Evolutionary conservation across 2,113 vertebrate species (phyloP), one percentile per base, ranked within the genome.

Genomic region (Tenrec ecaudatus): DNA sequence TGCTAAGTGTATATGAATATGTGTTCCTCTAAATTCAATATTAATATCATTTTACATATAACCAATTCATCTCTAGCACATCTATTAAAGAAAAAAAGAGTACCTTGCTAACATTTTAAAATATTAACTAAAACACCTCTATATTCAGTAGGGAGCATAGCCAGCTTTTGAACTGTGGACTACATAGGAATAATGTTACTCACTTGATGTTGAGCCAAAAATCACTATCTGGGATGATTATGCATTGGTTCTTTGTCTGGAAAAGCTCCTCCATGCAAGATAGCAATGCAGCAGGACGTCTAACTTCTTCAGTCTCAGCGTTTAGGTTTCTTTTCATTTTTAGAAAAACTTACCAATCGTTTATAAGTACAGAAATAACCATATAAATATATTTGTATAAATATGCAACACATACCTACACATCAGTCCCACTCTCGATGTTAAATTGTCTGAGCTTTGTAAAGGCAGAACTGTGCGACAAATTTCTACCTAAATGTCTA

Each of bases 171-270:
- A 88, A 58, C 20, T 92, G 69, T 68, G 36, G 25, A 86, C 93
- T 53, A 75, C 19, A 10, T 83, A 81, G 80, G n/a, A 95, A 90
- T 79, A 88, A 81, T 93, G 86, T 15, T 90, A 95, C 90, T 78
- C 31, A 81, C 60, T 64, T 60, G 40, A 33, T 58, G 6, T 0
- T 95, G 96, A 95, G 47, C 31, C 53, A 79, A 88, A 95, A 60
- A 64, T 2, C 4, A 27, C 64, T 93, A 81, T 89, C 94, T 60
- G 62, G 1, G 1, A 1, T 27, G 89, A 36, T 68, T 62, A 23
- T 85, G 47, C 47, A 53, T 53, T 53, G 47, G 47, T 53, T 53
- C 47, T 53, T 53, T 77, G 1, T 0, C 16, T 23, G 94, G 22
- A 0, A 86, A 40, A 25, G 23, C 23, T 62, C 60, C 60, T 62